These are phyloP conservation scores for Solea senegalensis DNA, from an alignment of 2,113 vertebrate genomes.

Conservation along the genomic window DNA sequence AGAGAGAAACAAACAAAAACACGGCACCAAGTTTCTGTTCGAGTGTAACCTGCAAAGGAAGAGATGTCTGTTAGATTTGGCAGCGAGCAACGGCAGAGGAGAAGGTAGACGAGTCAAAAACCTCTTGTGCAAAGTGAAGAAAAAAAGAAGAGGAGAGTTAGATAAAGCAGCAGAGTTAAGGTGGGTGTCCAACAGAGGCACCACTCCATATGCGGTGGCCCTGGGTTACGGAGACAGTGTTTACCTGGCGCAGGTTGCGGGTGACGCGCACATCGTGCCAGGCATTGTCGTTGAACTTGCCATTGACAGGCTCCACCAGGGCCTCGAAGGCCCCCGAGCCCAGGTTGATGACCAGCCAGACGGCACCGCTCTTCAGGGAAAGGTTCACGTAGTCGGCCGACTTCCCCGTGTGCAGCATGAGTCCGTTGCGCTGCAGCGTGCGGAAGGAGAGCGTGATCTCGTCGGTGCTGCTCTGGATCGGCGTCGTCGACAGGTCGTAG, in stretches of 20 bases:
- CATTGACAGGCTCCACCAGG: conserved; percentile 94
- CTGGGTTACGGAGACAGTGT: conserved; percentile 38
- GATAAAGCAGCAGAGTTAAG: conserved; percentile 2
- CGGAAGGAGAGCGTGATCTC: conserved; percentile 96
- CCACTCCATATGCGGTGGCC: conserved; percentile 28
- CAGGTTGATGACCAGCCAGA: conserved; percentile 97
- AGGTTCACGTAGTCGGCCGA: conserved; percentile 97
- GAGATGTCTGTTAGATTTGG: conserved; percentile 11
- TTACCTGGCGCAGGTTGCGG: conserved; percentile 98
- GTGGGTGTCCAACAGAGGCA: conserved; percentile 12
- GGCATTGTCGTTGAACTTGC: conserved; percentile 95
- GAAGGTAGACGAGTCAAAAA: background rate
- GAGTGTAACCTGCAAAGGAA: conserved; percentile 34
- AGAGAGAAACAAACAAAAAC: background rate
- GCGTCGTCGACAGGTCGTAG: conserved; percentile 95
- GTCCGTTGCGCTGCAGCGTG: conserved; percentile 92
- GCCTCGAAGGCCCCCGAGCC: conserved; percentile 97
- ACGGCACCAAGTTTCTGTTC: background rate
- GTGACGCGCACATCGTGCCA: conserved; percentile 96
- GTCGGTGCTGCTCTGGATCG: conserved; percentile 97
- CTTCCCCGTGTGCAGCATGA: conserved; percentile 96
- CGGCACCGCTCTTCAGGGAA: conserved; percentile 92
- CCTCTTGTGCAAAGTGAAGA: conserved; percentile 1
- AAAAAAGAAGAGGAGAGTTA: conserved; percentile 11
- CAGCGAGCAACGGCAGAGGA: background rate